Base-by-base conservation (phyloP, 1,140 invertebrate genomes). In the Heliconius himera region DNA sequence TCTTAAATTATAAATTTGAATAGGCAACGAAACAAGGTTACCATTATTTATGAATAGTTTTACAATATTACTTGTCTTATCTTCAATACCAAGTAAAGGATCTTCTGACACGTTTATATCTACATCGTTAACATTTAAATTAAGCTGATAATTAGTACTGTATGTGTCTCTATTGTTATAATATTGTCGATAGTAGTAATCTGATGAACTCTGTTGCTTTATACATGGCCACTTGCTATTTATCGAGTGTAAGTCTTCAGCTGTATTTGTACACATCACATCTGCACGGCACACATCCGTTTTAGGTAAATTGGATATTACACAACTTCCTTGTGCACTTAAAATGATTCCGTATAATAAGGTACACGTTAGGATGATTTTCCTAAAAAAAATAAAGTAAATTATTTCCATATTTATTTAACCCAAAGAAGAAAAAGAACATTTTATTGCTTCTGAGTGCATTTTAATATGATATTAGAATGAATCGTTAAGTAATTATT, bases 81-180 rank as follows among this genome's bases (percentile, higher is more conserved):
- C 56, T 54, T 73, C 33, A 56, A 78, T 72, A 26, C 60, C 70
- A 77, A 29, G 1, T 33, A 77, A 70, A 49, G 76, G 70, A 71
- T 77, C 66, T 38, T 71, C 76, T 20, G 38, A 36, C 33, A 13
- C 11, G n/a, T 51, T 33, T 38, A 71, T 71, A 36, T 77, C 41
- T 51, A 41, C 41, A 51, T 51, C n/a, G 29, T 29, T 3, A 29
- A 77, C 18, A 9, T 46, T 51, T 29, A 77, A 22, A 33, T 77
- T 46, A 36, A 77, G 49, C 11, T 71, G 16, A 51, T 71, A 77
- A 54, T 77, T 71, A 51, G 54, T 56, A 56, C 54, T 56, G n/a
- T 56, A 56, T 56, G 71, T 73, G 8, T n/a, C n/a, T 46, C 20
- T 73, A n/a, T 38, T 73, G 5, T 46, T n/a, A 41, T 73, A 73